Evolutionary conservation across 2,113 vertebrate species (phyloP).

Genomic region (Melanotaenia duboulayi): DNA sequence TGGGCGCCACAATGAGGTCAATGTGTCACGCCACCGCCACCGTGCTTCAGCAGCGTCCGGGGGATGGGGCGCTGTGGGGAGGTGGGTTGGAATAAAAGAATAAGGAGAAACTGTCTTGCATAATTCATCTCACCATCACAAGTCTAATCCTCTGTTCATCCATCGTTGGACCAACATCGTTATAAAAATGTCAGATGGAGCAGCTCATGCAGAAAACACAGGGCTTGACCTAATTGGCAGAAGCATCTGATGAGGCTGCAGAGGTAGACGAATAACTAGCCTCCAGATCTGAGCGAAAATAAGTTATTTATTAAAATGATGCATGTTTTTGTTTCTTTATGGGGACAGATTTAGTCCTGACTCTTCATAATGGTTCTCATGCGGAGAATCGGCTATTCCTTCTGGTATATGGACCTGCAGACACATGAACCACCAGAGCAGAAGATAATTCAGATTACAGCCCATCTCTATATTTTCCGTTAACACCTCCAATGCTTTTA

Average conservation of each 20-base stretch:
- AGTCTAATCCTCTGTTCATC: slow-evolving; percentile 20
- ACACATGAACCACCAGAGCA: slow-evolving; percentile 6
- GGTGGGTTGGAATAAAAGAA: not conserved
- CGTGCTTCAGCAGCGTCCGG: slow-evolving; percentile 4
- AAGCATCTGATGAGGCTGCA: slow-evolving; percentile 12
- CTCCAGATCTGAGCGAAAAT: slow-evolving; percentile 45
- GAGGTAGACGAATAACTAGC: slow-evolving; percentile 22
- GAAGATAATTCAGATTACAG: slow-evolving; percentile 47
- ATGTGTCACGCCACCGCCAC: slow-evolving; percentile 30
- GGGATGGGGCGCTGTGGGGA: no score
- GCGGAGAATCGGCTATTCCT: not conserved
- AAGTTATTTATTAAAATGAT: not conserved
- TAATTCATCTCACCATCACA: slow-evolving; percentile 55
- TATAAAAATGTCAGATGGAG: slow-evolving; percentile 53
- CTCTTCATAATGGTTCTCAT: no score
- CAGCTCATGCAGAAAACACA: slow-evolving; percentile 61
- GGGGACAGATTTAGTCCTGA: no score
- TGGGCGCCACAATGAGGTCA: slow-evolving; percentile 40
- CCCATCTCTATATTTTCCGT: slow-evolving; percentile 54
- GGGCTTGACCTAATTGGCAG: slow-evolving; percentile 57
- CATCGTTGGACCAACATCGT: slow-evolving; percentile 33
- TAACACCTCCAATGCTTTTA: slow-evolving; percentile 65
- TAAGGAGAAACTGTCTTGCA: slow-evolving; percentile 25
- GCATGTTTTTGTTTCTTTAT: slow-evolving; percentile 11
- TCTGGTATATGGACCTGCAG: not conserved